These are phyloP conservation scores for Haliaeetus leucogaster DNA, from an alignment of 2,113 vertebrate species.

Conservation along the genomic window DNA sequence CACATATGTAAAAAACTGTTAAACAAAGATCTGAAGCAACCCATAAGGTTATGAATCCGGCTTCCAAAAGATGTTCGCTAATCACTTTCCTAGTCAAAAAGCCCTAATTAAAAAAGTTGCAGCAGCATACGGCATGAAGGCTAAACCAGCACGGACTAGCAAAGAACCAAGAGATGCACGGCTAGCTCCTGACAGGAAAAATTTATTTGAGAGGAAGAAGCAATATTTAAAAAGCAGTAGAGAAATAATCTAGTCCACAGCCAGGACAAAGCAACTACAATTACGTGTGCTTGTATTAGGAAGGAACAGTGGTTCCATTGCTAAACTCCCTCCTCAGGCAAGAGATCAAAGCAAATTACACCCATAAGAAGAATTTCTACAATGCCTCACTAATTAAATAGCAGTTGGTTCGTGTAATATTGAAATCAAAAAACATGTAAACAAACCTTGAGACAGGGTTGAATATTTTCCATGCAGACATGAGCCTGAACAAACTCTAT, in stretches of 20 bases:
- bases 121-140: neutral
- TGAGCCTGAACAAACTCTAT: neutral
- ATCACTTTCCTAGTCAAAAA: neutral
- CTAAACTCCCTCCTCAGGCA: conserved; percentile 47
- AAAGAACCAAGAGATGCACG: neutral
- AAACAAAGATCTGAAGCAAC: neutral
- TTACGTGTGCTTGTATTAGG: neutral
- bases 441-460: conserved; percentile 20
- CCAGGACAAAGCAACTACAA: conserved; percentile 4
- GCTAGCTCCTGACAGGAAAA: neutral
- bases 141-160: neutral
- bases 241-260: neutral
- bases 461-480: conserved; percentile 35
- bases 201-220: neutral
- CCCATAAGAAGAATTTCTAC: conserved; percentile 50
- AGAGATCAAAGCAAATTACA: conserved; percentile 57
- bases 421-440: conserved; percentile 45
- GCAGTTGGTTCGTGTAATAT: conserved; percentile 26
- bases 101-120: neutral
- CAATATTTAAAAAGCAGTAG: neutral
- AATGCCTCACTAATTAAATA: conserved; percentile 36
- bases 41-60: neutral
- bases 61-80: neutral
- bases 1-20: neutral
- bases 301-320: conserved; percentile 14